Percentiles rank a stretch among this genome's conserved stretches.
phyloP scores from a whole-genome alignment of 2,888 invertebrate species.

The Diadromus collaris region DNA sequence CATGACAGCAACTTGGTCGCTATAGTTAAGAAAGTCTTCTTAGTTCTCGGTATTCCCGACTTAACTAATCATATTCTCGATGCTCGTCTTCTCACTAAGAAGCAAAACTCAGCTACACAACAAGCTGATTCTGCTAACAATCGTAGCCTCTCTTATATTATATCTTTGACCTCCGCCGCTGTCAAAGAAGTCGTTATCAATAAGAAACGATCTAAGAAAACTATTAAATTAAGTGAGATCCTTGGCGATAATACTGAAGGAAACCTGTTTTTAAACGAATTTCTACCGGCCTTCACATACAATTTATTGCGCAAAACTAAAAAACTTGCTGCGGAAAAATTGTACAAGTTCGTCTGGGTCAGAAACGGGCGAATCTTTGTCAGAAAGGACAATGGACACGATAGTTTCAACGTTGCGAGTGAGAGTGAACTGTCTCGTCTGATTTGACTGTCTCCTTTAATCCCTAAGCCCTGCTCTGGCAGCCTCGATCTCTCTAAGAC shows the following conservation, averaged over 20 bases:
- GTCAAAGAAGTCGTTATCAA: neutral
- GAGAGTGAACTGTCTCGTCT: neutral
- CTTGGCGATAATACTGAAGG: neutral
- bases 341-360: neutral
- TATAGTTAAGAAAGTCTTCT: neutral
- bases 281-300: neutral
- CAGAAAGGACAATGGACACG: neutral
- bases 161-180: neutral
- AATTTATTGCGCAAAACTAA: neutral
- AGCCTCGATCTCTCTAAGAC: neutral
- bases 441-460: neutral
- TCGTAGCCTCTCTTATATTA: neutral
- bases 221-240: neutral
- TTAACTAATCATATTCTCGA: neutral
- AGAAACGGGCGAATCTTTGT: neutral
- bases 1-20: neutral
- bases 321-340: neutral
- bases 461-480: neutral
- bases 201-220: neutral
- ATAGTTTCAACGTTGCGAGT: neutral
- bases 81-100: neutral
- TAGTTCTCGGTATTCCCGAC: neutral
- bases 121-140: neutral
- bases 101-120: neutral
- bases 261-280: conserved; percentile 14